These are phyloP conservation scores for Caenorhabditis sp. DNA, from an alignment of 2,888 invertebrate genomes.

Conservation along the genomic window DNA sequence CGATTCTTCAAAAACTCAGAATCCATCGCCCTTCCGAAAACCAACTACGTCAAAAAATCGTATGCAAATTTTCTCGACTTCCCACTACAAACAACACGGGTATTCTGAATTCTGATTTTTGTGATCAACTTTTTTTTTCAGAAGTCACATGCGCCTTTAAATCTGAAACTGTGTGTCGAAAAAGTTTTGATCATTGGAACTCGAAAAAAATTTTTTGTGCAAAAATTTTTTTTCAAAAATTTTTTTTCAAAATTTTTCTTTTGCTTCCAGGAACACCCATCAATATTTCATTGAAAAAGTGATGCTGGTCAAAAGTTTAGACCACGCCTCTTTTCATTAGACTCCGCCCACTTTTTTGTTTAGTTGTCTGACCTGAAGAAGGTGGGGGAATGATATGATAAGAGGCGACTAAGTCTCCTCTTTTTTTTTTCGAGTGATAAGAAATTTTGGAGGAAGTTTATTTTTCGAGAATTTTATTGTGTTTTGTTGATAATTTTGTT, in stretches of 20 bases:
- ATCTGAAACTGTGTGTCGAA: background rate
- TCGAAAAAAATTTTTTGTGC: no score
- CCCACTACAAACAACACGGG: background rate
- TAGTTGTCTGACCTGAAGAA: slow-evolving; percentile 15
- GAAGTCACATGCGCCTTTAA: slow-evolving; percentile 19
- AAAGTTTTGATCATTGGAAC: background rate
- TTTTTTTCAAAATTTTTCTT: slow-evolving; percentile 9
- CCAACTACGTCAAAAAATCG: slow-evolving; percentile 22
- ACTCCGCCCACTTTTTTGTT: slow-evolving; percentile 34
- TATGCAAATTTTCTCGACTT: slow-evolving; percentile 3
- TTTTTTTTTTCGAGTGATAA: slow-evolving; percentile 9
- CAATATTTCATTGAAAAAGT: background rate
- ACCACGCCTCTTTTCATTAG: background rate
- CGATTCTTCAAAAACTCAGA: no score
- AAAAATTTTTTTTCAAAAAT: slow-evolving; percentile 15
- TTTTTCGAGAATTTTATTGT: background rate
- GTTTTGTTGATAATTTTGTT: slow-evolving; percentile 1
- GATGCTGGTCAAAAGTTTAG: background rate
- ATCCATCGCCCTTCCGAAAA: background rate
- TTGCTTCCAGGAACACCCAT: no score
- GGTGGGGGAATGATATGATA: slow-evolving; percentile 1
- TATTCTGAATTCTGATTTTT: background rate
- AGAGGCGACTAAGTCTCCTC: background rate
- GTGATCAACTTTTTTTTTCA: slow-evolving; percentile 2
- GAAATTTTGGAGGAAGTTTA: no score